Base-by-base conservation (phyloP, 2,113 vertebrate species). In the Oncorhynchus clarkii region DNA sequence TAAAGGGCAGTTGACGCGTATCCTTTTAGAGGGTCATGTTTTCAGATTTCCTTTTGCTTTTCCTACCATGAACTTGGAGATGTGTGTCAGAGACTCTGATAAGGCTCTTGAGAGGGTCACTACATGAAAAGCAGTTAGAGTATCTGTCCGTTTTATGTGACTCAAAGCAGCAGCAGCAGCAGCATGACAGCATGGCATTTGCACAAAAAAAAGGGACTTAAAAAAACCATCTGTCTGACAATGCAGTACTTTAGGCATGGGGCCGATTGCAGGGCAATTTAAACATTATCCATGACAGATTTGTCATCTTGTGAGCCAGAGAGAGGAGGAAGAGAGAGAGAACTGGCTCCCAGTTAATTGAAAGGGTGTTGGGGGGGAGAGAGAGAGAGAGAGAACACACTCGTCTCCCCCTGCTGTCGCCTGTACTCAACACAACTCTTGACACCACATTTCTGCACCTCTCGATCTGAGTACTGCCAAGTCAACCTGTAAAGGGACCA, bases 11-110 rank as follows among this genome's bases (percentile, higher is more conserved):
- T 86, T 79, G 82, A 90, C 82, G 88, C 88, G 62, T 85, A 88
- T 90, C 88, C 78, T 89, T 87, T 87, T 88, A 91, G 80, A 87
- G 87, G 89, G 88, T 89, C 86, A 87, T 86, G 80, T 87, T 82
- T 90, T 89, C 84, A 89, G 82, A 86, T 88, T 91, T 89, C 85
- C 89, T 91, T 90, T 91, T 82, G 78, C 87, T 89, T 86, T 73
- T 86, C 84, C 71, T 79, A 75, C 74, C 77, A 84, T 92, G 81
- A 88, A 89, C 84, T 88, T 91, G 84, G 73, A 87, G 62, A 84
- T 78, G 84, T 85, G 85, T 78, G 85, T 70, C 31, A 82, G 73
- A 87, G 78, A 77, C 80, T 51, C 69, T 80, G 83, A 88, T 80
- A 81, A 22, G 75, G 77, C 70, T 76, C 76, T 67, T 7, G 57